These are phyloP conservation scores for Megathymus violae DNA, from an alignment of 1,140 invertebrate genomes.

Conservation along the genomic window DNA sequence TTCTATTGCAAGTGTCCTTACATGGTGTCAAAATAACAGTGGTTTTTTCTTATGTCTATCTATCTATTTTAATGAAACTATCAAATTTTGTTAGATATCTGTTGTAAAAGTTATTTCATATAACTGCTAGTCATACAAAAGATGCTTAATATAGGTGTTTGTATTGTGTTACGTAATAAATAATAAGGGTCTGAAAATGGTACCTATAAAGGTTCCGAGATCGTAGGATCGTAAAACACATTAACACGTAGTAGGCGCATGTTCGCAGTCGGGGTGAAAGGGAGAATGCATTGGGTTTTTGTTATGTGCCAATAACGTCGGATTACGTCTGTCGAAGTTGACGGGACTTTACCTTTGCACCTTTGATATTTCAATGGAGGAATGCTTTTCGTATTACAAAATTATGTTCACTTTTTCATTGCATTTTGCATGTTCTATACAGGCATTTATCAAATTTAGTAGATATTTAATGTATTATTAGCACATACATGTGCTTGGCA, in stretches of 20 bases:
- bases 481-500: no score
- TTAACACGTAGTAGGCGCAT: conserved; percentile 72
- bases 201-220: conserved; percentile 41
- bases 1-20: no score
- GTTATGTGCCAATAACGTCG: conserved; percentile 74
- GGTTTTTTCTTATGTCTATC: no score
- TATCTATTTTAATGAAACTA: no score
- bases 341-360: neutral
- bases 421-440: no score
- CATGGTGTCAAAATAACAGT: no score
- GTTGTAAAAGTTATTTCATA: neutral
- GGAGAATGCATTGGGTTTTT: conserved; percentile 78
- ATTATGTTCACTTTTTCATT: no score
- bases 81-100: no score
- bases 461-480: no score
- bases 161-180: conserved; percentile 12
- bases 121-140: neutral
- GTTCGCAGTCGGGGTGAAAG: conserved; percentile 69
- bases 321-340: conserved; percentile 58
- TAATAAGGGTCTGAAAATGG: conserved; percentile 3
- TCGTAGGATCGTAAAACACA: conserved; percentile 68
- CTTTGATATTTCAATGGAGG: neutral
- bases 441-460: no score
- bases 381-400: neutral
- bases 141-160: neutral